These are phyloP conservation scores for Protomyctophum bolini DNA, from an alignment of 2,113 vertebrate species.

Conservation along the genomic window DNA sequence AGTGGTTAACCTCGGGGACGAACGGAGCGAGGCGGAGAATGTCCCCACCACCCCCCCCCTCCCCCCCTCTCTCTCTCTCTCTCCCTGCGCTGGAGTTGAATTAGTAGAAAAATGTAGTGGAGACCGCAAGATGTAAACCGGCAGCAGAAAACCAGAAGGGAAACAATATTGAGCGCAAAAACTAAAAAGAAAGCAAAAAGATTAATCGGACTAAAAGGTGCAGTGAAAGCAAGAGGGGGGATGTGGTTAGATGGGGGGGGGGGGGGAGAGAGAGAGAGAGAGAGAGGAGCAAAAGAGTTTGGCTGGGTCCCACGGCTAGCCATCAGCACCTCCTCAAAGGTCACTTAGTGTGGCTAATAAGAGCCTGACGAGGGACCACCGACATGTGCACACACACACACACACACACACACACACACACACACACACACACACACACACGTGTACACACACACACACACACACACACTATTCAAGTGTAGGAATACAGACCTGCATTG, in stretches of 20 bases:
- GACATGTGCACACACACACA: no score
- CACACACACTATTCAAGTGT: no score
- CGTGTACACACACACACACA: no score
- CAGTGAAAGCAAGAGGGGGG: neutral
- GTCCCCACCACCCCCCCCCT: neutral
- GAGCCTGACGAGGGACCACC: conserved; percentile 32
- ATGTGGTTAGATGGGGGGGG: conserved; percentile 26
- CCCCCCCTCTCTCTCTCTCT: no score
- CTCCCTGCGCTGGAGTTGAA: neutral
- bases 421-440: no score
- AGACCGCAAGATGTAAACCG: no score
- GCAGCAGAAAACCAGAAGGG: neutral
- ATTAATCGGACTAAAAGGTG: neutral
- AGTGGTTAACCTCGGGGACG: neutral
- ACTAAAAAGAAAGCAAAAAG: neutral
- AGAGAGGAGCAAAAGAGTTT: conserved; percentile 31
- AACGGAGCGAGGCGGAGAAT: conserved; percentile 9
- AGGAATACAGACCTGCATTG: conserved; percentile 50
- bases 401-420: no score
- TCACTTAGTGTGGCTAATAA: conserved; percentile 59
- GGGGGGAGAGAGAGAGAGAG: neutral
- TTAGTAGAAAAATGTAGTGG: no score
- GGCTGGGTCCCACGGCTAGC: conserved; percentile 10
- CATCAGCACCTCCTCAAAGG: conserved; percentile 58
- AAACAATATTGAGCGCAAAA: neutral